Evolutionary conservation across 2,797 vertebrate genomes (phyloP).

Genomic region (Hydrocynus forskahlii): DNA sequence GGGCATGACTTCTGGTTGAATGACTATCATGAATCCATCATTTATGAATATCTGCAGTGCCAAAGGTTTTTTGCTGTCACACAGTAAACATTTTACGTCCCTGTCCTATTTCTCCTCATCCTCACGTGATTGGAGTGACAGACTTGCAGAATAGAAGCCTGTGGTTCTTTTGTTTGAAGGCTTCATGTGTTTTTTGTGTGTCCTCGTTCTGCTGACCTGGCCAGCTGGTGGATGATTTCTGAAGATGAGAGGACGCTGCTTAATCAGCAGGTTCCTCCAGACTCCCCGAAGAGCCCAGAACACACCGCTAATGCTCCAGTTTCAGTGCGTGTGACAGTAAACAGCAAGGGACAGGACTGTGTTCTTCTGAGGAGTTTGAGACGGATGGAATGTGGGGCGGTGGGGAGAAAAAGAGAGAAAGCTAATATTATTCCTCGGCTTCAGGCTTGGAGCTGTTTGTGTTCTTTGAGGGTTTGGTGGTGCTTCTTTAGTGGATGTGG

Average conservation of each 20-base stretch:
- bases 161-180: background rate
- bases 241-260: constrained; percentile 47
- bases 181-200: constrained; percentile 58
- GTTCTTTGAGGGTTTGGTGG: constrained; percentile 63
- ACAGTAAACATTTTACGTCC: no score
- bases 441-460: constrained; percentile 51
- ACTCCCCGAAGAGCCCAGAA: constrained; percentile 38
- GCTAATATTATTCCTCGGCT: constrained; percentile 52
- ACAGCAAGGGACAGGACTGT: constrained; percentile 23
- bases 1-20: no score
- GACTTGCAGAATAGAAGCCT: background rate
- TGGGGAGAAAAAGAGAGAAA: constrained; percentile 40
- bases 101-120: background rate
- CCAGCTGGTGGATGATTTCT: constrained; percentile 55
- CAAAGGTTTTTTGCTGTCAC: no score
- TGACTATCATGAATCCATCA: no score
- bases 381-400: constrained; percentile 13
- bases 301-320: constrained; percentile 8
- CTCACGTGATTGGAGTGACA: background rate
- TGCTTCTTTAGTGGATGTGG: constrained; percentile 56
- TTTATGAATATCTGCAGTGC: no score
- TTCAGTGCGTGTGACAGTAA: constrained; percentile 24
- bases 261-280: constrained; percentile 54
- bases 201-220: constrained; percentile 32
- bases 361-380: constrained; percentile 46